Evolutionary conservation across 2,888 invertebrate species (phyloP), one percentile per base, ranked within the genome.

Genomic region (Galeopsomyia nigrocyanea): DNA sequence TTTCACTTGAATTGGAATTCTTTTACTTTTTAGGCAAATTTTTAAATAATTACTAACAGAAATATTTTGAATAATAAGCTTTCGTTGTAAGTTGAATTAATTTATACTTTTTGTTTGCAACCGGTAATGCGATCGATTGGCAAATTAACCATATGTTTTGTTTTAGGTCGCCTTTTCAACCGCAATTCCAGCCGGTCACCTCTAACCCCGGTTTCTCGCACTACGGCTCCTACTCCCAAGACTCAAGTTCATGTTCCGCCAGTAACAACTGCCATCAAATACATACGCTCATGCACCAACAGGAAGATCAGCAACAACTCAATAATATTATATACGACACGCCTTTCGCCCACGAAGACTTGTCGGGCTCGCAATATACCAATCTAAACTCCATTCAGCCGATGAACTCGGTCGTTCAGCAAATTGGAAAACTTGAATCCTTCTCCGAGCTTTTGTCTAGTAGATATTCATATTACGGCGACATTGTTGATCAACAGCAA

Each of bases 381-480:
- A 92, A 90, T 82, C 87, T 93, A 80, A 91, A 90, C 87, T 89
- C 92, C 70, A 89, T 92, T 78, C 83, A 82, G 14, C 83, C 85
- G 6, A 82, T 84, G 80, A 83, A 81, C 73, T 78, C 84, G 0
- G 83, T 85, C 16, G 83, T 82, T n/a, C 86, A 86, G 69, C 85
- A 85, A 72, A 83, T 85, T 87, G 90, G 89, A 82, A 92, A 94
- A 87, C 88, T 93, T 79, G 93, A 94, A 82, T 90, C 92, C 0
- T 92, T 92, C 80, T 90, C 92, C 7, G 92, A 91, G 77, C 86
- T 92, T 70, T 85, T 92, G 47, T 89, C 89, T 75, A 88, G 89
- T 21, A 87, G 90, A 75, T 90, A 90, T 78, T 87, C 87, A 63
- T 89, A 90, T 71, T 84, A 84, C 63, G 82, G 82, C n/a, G 84